Conservation (phyloP, 92 coral and sea anemone genomes). For the Phenganax marumi region DNA sequence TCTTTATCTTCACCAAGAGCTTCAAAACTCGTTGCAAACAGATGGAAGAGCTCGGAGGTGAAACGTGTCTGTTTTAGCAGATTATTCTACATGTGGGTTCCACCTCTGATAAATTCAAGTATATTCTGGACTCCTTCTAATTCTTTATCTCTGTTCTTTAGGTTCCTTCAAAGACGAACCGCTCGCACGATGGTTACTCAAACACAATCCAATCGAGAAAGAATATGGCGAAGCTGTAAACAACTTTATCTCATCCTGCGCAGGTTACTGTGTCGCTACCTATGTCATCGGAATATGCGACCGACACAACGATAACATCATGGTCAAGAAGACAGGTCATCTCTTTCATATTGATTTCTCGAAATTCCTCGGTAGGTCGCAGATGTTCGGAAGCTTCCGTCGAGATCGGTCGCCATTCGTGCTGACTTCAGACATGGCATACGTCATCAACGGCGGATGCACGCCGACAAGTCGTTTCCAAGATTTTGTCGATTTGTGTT, state of each 20-base stretch:
- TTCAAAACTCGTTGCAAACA: too few relatives aligned
- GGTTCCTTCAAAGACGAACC: constrained; percentile 96
- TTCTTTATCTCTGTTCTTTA: not conserved
- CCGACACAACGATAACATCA: constrained; percentile 98
- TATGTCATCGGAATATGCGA: constrained; percentile 97
- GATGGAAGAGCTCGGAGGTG: too few relatives aligned
- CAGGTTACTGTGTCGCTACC: constrained; percentile 98
- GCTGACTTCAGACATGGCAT: constrained; percentile 98
- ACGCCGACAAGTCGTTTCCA: constrained; percentile 95
- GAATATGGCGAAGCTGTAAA: constrained; percentile 90
- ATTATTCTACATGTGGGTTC: too few relatives aligned
- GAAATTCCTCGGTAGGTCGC: constrained; percentile 96
- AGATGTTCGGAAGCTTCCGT: constrained; percentile 95
- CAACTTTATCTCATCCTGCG: constrained; percentile 95
- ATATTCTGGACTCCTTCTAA: too few relatives aligned
- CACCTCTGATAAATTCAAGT: too few relatives aligned
- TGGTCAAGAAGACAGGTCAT: constrained; percentile 94
- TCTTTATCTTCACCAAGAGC: too few relatives aligned
- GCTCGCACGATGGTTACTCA: constrained; percentile 85
- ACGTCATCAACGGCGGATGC: constrained; percentile 97
- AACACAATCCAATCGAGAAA: constrained; percentile 83
- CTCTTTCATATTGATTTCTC: constrained; percentile 96
- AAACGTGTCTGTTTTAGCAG: too few relatives aligned
- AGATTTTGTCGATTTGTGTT: constrained; percentile 93
- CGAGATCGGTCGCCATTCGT: constrained; percentile 99